Evolutionary conservation across 2,797 vertebrate genomes (phyloP), one percentile per base, ranked within the genome.

Genomic region (Avahi laniger): DNA sequence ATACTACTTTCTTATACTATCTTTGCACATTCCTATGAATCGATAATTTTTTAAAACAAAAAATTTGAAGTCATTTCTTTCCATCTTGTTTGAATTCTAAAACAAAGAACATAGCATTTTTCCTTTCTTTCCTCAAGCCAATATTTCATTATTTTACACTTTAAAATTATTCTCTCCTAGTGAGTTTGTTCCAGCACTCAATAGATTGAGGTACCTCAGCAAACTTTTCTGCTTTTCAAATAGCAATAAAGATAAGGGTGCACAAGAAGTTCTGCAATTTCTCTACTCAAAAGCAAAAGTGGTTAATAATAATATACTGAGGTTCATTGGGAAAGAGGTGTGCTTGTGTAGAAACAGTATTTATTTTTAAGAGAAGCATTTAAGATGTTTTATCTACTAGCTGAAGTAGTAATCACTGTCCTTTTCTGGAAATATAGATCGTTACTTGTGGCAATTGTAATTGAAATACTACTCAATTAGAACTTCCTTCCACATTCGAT

Each of bases 311-410:
- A 75, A 24, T 46, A 57, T 78, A 41, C 4, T 20, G 43, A 88
- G 14, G 33, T 57, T 93, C 30, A 54, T 1, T 35, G 61, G 30
- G 18, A 61, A 83, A 89, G 15, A 84, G 41, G 38, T 5, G 72
- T 48, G 6, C 28, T 78, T 75, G 24, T 11, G 0, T 33, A 63
- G 26, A 73, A 93, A 11, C 13, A 35, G 2, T 92, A 30, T 35
- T 91, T 84, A 54, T 76, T 67, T 95, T 70, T 92, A 89, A 89
- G 30, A 48, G 38, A 83, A 54, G 50, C 10, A n/a, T 83, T 88
- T 48, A 54, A 54, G 88, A 67, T 75, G 33, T 67, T 93, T 80
- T 96, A 89, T 80, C 20, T 95, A 72, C 7, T 15, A 96, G 28
- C 0, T 13, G 22, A 72, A 92, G 75, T 48, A n/a, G 3, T 48